A percentile compares a stretch with the other conserved stretches of the same genome.
Conservation (phyloP, 2,888 invertebrate species). For the Drosophila villosipedis region DNA sequence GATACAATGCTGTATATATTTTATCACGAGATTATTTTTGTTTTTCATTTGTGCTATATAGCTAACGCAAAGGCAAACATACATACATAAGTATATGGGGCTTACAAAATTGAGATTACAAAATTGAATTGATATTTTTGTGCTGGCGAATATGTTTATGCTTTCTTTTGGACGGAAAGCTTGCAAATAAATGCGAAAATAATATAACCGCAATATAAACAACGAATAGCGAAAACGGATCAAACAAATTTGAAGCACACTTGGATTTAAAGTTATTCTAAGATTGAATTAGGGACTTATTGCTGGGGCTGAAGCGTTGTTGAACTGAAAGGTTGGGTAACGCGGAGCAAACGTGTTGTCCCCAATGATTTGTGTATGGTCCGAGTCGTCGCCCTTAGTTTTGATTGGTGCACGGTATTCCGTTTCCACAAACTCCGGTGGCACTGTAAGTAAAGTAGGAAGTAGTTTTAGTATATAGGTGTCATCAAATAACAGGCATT, state of each 20-base stretch:
- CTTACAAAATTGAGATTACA: slow-evolving; percentile 45
- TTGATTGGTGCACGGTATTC: slow-evolving; percentile 88
- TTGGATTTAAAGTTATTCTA: neutral
- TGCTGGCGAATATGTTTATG: slow-evolving; percentile 31
- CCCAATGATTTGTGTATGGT: slow-evolving; percentile 86
- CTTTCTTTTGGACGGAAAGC: slow-evolving; percentile 63
- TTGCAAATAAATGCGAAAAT: slow-evolving; percentile 43
- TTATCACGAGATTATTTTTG: slow-evolving; percentile 21
- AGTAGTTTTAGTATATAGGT: neutral
- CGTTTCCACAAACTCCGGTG: slow-evolving; percentile 89
- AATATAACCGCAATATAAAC: slow-evolving; percentile 7
- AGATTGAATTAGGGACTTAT: slow-evolving; percentile 63
- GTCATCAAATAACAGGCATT: rapidly evolving
- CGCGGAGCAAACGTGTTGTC: slow-evolving; percentile 87
- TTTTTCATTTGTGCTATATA: slow-evolving; percentile 5
- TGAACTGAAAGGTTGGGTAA: slow-evolving; percentile 88
- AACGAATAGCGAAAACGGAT: slow-evolving; percentile 13
- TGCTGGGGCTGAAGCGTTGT: slow-evolving; percentile 87
- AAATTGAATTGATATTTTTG: slow-evolving; percentile 35
- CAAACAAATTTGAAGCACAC: slow-evolving; percentile 13
- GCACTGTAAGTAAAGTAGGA: slow-evolving; percentile 85
- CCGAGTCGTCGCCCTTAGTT: slow-evolving; percentile 88
- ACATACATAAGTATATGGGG: slow-evolving; percentile 9
- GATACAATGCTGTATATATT: slow-evolving; percentile 5
- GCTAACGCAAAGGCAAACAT: neutral